Conservation (phyloP, 2,113 vertebrate genomes). For the Steatornis caripensis region DNA sequence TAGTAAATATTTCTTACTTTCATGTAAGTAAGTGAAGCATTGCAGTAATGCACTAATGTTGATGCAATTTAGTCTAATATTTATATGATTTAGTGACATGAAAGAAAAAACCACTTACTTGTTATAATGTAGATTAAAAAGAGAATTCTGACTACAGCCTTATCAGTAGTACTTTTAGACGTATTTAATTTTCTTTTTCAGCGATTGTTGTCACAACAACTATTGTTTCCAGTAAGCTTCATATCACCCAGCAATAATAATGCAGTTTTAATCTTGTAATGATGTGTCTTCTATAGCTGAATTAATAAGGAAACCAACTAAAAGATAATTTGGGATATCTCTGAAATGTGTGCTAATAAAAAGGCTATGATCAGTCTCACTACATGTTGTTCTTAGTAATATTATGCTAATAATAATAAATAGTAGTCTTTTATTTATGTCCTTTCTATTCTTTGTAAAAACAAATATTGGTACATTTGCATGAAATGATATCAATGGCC, state of each 20-base stretch:
- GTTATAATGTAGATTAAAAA: constrained; percentile 58
- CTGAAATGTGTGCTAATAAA: constrained; percentile 34
- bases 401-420: constrained; percentile 46
- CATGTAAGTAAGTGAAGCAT: not conserved
- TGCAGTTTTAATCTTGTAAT: constrained; percentile 60
- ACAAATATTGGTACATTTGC: not conserved
- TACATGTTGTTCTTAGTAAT: constrained; percentile 4
- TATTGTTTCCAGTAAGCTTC: constrained; percentile 57
- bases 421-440: constrained; percentile 21
- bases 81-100: not conserved
- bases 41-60: not conserved
- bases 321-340: constrained; percentile 60
- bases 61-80: constrained; percentile 30
- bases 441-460: not conserved
- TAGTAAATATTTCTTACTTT: constrained; percentile 1
- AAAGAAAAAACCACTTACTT: constrained; percentile 8
- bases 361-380: not conserved
- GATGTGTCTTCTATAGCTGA: constrained; percentile 44
- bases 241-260: constrained; percentile 59
- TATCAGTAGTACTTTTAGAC: constrained; percentile 57
- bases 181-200: constrained; percentile 62
- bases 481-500: not conserved
- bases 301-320: constrained; percentile 62
- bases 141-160: constrained; percentile 32
- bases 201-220: constrained; percentile 67